Evolutionary conservation across 1,140 invertebrate species (phyloP), one percentile per base, ranked within the genome.

Genomic region (Bilobella aurantiaca): DNA sequence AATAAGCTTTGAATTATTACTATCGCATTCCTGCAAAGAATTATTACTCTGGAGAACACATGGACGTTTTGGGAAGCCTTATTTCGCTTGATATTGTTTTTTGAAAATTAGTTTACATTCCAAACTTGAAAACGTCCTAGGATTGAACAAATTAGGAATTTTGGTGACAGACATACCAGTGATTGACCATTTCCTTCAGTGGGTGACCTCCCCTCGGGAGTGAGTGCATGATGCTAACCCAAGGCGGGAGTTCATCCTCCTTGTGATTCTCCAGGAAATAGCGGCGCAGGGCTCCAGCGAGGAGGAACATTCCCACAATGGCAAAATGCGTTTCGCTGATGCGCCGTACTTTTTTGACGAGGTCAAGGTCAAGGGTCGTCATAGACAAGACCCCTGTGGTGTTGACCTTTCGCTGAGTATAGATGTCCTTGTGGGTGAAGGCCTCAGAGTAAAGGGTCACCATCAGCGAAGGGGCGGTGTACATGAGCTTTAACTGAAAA

Each of bases 241-340:
- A 65, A 2, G 37, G 27, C 27, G 69, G 69, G 3, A 68, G n/a
- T 1, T 29, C 23, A 28, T 62, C 21, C 58, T 46, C n/a, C 60
- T 58, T 5, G 8, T 25, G 5, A 14, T 12, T 61, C 1, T 66
- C 64, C 27, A 37, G n/a, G 42, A 63, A 70, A 28, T 65, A 67
- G 12, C 66, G 64, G 5, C 63, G 56, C 29, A 70, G 31, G 30
- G 71, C 71, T 57, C 71, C 71, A 29, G 60, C 57, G 25, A 73
- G 42, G 18, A 73, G n/a, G 37, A 61, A 31, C 71, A 73, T 73
- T 27, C 71, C 71, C 28, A 69, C 62, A 1, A 67, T 66, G 1
- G 71, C 71, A 68, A 73, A 73, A 64, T 73, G 71, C 23, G 69
- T 53, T 21, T 64, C 61, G 3, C 65, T 68, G 8, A 32, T 37